These are phyloP conservation scores for Dipodomys stephensi DNA, from an alignment of 2,113 vertebrate genomes.

Conservation along the genomic window DNA sequence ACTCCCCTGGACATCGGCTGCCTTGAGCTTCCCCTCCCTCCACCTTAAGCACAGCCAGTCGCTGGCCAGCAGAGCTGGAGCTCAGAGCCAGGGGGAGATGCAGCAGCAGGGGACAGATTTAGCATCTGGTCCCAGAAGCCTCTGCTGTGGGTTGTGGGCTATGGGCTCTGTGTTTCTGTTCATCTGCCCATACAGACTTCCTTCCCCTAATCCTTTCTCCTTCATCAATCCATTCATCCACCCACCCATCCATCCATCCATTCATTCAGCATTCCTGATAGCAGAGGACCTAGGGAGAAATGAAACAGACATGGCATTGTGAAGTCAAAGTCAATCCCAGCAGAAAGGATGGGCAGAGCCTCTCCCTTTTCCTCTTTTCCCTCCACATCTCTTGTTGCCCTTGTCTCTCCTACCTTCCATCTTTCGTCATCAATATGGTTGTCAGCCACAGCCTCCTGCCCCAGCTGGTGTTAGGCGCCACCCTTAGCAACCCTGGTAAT, in stretches of 20 bases:
- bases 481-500: neutral
- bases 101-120: constrained; percentile 58
- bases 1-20: constrained; percentile 42
- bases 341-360: neutral
- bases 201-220: neutral
- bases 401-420: neutral
- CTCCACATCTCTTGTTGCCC: neutral
- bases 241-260: neutral
- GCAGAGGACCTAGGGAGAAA: neutral
- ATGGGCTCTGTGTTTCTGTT: constrained; percentile 1
- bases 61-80: constrained; percentile 56
- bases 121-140: constrained; percentile 77
- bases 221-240: neutral
- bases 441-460: neutral
- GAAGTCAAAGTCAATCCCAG: neutral
- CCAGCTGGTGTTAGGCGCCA: neutral
- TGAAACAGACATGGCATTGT: neutral
- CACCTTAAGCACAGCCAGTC: constrained; percentile 55
- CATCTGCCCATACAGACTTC: constrained; percentile 28
- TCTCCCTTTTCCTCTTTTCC: neutral
- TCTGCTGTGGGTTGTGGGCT: constrained; percentile 44
- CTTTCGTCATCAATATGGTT: neutral
- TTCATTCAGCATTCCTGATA: neutral
- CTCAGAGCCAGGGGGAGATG: constrained; percentile 47
- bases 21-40: constrained; percentile 34